Percentiles rank a stretch among this genome's conserved stretches.
Conservation (phyloP, 37 sponge, comb jelly and placozoan species). For the Spongilla lacustris region DNA sequence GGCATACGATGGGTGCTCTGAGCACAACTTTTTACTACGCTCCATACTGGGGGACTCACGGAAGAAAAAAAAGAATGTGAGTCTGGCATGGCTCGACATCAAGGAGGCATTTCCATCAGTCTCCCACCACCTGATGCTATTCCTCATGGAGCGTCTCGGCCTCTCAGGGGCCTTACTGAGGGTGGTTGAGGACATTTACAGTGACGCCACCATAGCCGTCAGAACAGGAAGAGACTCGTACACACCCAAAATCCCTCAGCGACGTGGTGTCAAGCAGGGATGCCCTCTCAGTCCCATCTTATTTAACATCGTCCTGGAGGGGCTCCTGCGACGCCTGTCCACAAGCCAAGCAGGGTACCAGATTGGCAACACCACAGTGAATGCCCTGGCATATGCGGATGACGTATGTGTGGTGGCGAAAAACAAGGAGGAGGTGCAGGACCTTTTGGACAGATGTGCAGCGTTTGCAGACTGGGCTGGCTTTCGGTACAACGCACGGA, state of each 20-base stretch:
- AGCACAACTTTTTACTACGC: conserved; percentile 44
- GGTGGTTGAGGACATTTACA: not conserved
- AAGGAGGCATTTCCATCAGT: conserved; percentile 46
- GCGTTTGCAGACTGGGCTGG: conserved; percentile 30
- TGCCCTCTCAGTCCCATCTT: not conserved
- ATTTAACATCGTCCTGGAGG: not conserved
- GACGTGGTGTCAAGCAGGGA: not conserved
- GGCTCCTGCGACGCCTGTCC: not conserved
- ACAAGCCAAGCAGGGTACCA: not conserved
- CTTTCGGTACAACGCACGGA: conserved; percentile 26
- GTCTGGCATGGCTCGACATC: conserved; percentile 44
- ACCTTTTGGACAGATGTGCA: conserved; percentile 3
- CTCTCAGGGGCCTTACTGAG: not conserved
- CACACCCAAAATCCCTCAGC: not conserved
- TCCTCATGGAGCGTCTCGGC: not conserved
- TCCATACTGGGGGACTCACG: conserved; percentile 16
- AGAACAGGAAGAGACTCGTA: not conserved
- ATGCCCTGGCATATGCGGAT: not conserved
- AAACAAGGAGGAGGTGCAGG: conserved; percentile 15
- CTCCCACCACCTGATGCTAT: conserved; percentile 14
- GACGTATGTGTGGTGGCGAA: not conserved
- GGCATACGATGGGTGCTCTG: conserved; percentile 33
- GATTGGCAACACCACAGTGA: not conserved
- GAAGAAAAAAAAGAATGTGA: conserved; percentile 14
- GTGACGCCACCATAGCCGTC: not conserved